phyloP scores from a whole-genome alignment of 2,888 invertebrate species.

The Podotricha telesiphe region DNA sequence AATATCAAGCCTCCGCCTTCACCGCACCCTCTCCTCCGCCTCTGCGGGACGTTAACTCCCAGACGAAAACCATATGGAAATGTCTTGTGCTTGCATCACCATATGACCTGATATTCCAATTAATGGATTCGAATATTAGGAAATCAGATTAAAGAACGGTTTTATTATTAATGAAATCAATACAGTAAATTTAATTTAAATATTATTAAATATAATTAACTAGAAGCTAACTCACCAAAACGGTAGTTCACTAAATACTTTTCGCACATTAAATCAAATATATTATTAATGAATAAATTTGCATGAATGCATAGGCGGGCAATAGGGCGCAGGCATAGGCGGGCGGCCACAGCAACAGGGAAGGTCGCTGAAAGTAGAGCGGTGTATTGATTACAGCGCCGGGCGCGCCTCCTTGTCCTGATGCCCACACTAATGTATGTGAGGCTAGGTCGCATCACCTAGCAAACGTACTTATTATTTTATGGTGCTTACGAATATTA shows the following conservation, averaged over 20 bases:
- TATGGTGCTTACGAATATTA: not conserved
- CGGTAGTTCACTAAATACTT: not conserved
- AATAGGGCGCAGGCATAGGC: constrained; percentile 43
- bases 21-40: constrained; percentile 57
- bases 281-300: constrained; percentile 21
- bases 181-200: no score
- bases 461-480: constrained; percentile 14
- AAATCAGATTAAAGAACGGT: not conserved
- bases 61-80: constrained; percentile 67
- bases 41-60: constrained; percentile 65
- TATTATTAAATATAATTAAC: not conserved
- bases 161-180: no score
- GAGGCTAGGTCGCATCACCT: constrained; percentile 37
- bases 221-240: not conserved
- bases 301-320: constrained; percentile 36
- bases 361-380: constrained; percentile 60
- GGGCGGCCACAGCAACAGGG: constrained; percentile 48
- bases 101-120: constrained; percentile 19
- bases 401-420: constrained; percentile 47
- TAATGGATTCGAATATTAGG: constrained; percentile 5
- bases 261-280: not conserved
- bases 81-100: constrained; percentile 48
- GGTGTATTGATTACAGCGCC: constrained; percentile 57
- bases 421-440: constrained; percentile 36
- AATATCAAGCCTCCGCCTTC: constrained; percentile 79